These are phyloP conservation scores for Acanthurus lineatus DNA, from an alignment of 2,797 vertebrate genomes.

Conservation along the genomic window DNA sequence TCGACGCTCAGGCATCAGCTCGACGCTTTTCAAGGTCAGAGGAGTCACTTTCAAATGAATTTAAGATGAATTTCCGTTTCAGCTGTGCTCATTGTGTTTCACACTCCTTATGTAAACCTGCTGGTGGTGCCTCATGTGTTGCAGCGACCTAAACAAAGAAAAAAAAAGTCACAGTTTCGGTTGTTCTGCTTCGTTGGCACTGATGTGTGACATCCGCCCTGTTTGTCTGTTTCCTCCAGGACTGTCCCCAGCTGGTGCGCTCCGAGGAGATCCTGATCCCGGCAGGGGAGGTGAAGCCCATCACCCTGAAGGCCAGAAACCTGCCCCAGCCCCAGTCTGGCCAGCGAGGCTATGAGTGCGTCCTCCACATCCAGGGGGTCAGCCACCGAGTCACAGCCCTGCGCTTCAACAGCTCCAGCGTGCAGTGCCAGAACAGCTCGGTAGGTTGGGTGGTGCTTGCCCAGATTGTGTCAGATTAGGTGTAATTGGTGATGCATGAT, in stretches of 20 bases:
- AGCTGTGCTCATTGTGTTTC: conserved; percentile 4
- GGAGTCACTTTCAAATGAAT: conserved; percentile 22
- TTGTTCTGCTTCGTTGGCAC: neutral
- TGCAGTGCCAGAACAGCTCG: conserved; percentile 99
- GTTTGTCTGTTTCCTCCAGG: conserved; percentile 79
- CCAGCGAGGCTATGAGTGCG: conserved; percentile 97
- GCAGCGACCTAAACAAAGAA: too few species aligned
- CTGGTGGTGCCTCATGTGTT: neutral
- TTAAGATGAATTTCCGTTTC: conserved; percentile 16
- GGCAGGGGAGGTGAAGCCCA: conserved; percentile 95
- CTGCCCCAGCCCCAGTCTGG: conserved; percentile 97
- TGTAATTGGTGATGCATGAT: neutral
- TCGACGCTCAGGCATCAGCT: neutral
- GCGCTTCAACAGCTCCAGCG: conserved; percentile 99
- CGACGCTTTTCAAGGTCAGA: conserved; percentile 24
- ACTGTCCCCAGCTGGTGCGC: conserved; percentile 97
- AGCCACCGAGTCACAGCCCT: conserved; percentile 94
- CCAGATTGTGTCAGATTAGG: neutral
- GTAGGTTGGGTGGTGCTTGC: conserved; percentile 78
- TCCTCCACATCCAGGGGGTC: conserved; percentile 94
- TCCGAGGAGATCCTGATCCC: conserved; percentile 97
- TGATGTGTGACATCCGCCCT: conserved; percentile 15
- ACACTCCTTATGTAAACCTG: neutral
- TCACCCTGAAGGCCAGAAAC: conserved; percentile 96
- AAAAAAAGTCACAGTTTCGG: too few species aligned